Conservation (phyloP, 2,113 vertebrate species). For the Aythya baeri region DNA sequence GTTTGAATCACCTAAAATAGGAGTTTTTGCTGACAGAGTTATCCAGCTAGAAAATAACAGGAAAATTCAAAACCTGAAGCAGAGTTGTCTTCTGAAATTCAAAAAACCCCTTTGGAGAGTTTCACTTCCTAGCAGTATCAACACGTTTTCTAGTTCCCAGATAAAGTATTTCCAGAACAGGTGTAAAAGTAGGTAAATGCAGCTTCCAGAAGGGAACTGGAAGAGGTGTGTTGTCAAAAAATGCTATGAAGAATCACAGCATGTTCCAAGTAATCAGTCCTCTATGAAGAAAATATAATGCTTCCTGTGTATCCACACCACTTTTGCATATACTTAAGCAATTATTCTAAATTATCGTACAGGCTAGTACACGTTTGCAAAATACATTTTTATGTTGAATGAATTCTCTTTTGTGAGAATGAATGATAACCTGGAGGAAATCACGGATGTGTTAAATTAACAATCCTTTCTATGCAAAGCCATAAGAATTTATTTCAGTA, state of each 20-base stretch:
- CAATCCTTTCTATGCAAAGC: background rate
- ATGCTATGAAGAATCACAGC: background rate
- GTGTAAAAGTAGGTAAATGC: background rate
- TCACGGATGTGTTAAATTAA: slow-evolving; percentile 1
- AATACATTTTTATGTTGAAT: background rate
- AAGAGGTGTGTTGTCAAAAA: background rate
- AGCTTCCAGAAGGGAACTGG: background rate
- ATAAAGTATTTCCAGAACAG: background rate
- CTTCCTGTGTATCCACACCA: background rate
- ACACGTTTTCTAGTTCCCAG: background rate
- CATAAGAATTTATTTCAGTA: background rate
- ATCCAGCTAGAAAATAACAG: background rate
- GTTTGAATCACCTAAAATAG: background rate
- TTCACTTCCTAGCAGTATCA: background rate
- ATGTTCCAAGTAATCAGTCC: background rate
- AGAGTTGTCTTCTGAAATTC: background rate
- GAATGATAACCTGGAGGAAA: slow-evolving; percentile 11
- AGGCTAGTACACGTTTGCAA: background rate
- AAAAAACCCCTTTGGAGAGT: background rate
- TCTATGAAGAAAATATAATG: background rate
- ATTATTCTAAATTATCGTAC: background rate
- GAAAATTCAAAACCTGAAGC: background rate
- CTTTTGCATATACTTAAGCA: background rate
- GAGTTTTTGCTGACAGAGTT: background rate
- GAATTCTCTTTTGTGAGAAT: background rate